Base-by-base conservation (phyloP, 2,888 invertebrate species). In the Caenorhabditis angaria region DNA sequence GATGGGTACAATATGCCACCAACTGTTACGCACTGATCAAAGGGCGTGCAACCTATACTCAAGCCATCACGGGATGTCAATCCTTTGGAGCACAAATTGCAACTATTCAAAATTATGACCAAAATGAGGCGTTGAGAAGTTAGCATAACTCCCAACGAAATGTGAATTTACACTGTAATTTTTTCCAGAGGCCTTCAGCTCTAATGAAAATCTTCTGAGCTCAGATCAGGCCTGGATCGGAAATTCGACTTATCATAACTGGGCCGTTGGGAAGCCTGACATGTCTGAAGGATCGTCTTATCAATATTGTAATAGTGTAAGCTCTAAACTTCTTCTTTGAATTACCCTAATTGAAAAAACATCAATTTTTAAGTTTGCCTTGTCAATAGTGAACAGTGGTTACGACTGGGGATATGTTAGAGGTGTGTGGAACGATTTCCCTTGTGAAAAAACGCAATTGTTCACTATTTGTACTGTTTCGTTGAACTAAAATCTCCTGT, bases 391-490 rank as follows among this genome's bases (percentile, higher is more conserved):
- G 24, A 47, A 47, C 25, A 50, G n/a, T 50, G 54, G 54, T 2
- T 27, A 20, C 4, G 25, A 22, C 10, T 29, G 25, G 14, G 55
- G 48, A 14, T 55, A 48, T 29, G 32, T 41, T 8, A 29, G 63
- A 6, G 63, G 63, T 25, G 56, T 63, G 8, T 63, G 63, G 63
- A 32, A 28, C 22, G 50, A 55, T 32, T 32, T 29, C 22, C 56
- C 56, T 22, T 63, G 63, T 47, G 29, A 14, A 1, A 56, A 41
- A 12, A 56, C 20, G 22, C 48, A 41, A 41, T 12, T 41, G 41
- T 41, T 41, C 41, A 18, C 41, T 18, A 41, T 18, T 41, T 41
- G 41, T 41, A 41, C 41, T 41, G 41, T 41, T 41, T 41, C 41
- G 41, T 18, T 41, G 32, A 41, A 41, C 18, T 6, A 41, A 14